Base-by-base conservation (phyloP, 2,113 vertebrate species). In the Proterorhinus semilunaris region DNA sequence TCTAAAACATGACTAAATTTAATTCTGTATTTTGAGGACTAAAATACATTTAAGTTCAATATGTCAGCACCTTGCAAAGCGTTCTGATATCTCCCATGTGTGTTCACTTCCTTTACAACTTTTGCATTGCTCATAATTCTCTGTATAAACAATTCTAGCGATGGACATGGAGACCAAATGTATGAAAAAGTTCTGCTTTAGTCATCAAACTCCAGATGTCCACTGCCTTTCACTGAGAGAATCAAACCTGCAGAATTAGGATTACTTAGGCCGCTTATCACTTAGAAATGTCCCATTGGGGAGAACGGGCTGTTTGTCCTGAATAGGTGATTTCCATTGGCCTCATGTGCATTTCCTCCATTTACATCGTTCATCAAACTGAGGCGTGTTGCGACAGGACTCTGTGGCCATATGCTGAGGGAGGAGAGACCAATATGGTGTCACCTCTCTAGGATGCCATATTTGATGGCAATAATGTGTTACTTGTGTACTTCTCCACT, bases 191-290 rank as follows among this genome's bases (percentile, higher is more conserved):
- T 47, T 76, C 80, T 87, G 85, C 13, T 87, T 87, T 78, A 67
- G 77, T 76, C 65, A 84, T 91, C 83, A 75, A 54, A 53, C 69
- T 58, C 8, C 90, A 86, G 85, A 90, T 76, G 85, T 83, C 64
- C 55, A 55, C 9, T 10, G 78, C 55, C 70, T 76, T 68, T 57
- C 63, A 74, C 73, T 15, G 17, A 68, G 52, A 66, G 63, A 57
- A 45, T 13, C 42, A n/a, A 61, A 61, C 5, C 36, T 67, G 65
- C 55, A 75, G 61, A 76, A 69, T 78, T 84, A 76, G 62, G 74
- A 65, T 85, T 88, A 86, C 83, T 72, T 83, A 82, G 74, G 74
- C 75, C 79, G 71, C 81, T 87, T 84, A 86, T 89, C 84, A 68
- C 71, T 74, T 73, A 72, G 85, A 87, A 79, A 69, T 66, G 65